These are phyloP conservation scores for Sarcophaga bullata DNA, from an alignment of 1,140 invertebrate species.

Conservation along the genomic window DNA sequence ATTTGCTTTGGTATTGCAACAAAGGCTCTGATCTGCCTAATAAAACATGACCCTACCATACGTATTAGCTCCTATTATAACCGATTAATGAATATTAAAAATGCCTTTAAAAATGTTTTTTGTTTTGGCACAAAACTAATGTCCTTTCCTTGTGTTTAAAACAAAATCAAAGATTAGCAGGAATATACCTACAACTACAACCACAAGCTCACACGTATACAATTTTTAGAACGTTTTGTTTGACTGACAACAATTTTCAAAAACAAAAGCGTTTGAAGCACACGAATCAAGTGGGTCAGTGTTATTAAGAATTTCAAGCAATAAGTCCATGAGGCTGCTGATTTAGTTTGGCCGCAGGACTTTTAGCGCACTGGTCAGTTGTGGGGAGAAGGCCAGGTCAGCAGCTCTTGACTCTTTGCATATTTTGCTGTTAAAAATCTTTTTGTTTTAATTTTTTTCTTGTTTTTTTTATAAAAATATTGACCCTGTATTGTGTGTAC, in stretches of 20 bases:
- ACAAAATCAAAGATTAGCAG: constrained; percentile 6
- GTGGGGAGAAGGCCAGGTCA: too few relatives aligned
- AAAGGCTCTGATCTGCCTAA: too few relatives aligned
- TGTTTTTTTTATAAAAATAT: too few relatives aligned
- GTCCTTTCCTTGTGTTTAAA: too few relatives aligned
- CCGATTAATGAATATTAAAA: too few relatives aligned
- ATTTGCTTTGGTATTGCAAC: too few relatives aligned
- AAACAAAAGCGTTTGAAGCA: not conserved
- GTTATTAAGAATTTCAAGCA: not conserved
- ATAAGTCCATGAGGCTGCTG: not conserved
- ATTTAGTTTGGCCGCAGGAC: not conserved
- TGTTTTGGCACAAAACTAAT: too few relatives aligned
- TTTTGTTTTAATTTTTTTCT: not conserved
- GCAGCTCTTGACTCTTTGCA: not conserved
- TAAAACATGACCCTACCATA: too few relatives aligned
- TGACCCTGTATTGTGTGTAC: not conserved
- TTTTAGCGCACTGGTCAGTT: too few relatives aligned
- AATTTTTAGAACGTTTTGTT: not conserved
- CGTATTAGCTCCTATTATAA: too few relatives aligned
- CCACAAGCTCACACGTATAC: too few relatives aligned
- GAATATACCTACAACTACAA: not conserved
- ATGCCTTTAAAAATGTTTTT: too few relatives aligned
- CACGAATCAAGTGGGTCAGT: not conserved
- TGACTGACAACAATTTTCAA: not conserved
- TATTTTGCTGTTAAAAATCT: constrained; percentile 6